Evolutionary conservation across 2,888 invertebrate genomes (phyloP).

Genomic region (Drosophila kanekoi): DNA sequence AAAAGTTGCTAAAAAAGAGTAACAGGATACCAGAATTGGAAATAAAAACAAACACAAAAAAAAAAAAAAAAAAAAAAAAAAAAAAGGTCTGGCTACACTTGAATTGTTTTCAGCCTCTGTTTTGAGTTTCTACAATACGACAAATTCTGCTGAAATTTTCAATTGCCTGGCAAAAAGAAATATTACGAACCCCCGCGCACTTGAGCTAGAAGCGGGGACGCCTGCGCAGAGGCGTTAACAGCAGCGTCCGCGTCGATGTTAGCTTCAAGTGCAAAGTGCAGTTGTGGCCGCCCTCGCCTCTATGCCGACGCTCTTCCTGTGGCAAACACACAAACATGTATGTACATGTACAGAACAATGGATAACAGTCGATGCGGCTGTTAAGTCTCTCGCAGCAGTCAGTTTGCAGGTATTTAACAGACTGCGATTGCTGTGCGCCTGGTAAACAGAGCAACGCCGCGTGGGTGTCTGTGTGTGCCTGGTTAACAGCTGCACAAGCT

Average conservation of each 20-base stretch:
- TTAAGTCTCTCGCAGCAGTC: constrained; percentile 22
- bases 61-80: too few relatives aligned
- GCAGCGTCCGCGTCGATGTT: constrained; percentile 14
- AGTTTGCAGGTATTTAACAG: constrained; percentile 39
- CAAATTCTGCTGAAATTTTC: constrained; percentile 47
- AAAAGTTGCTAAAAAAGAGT: too few relatives aligned
- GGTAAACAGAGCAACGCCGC: constrained; percentile 2
- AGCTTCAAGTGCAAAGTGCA: constrained; percentile 42
- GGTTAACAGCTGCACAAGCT: constrained; percentile 33
- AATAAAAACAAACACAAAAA: too few relatives aligned
- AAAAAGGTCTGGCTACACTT: constrained; percentile 59
- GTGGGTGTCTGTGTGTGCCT: not conserved
- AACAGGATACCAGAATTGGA: too few relatives aligned
- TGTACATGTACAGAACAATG: not conserved
- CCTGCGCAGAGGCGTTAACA: constrained; percentile 48
- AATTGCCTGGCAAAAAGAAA: constrained; percentile 42
- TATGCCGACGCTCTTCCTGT: constrained; percentile 1
- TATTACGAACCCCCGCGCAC: constrained; percentile 14
- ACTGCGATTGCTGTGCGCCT: constrained; percentile 34
- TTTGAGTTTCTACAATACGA: constrained; percentile 27
- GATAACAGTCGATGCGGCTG: constrained; percentile 20
- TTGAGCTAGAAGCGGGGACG: constrained; percentile 35
- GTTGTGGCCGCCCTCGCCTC: constrained; percentile 1
- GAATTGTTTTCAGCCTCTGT: constrained; percentile 50
- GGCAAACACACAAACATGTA: not conserved